These are phyloP conservation scores for Kryptolebias ocellatus DNA, from an alignment of 2,797 vertebrate genomes.

Conservation along the genomic window DNA sequence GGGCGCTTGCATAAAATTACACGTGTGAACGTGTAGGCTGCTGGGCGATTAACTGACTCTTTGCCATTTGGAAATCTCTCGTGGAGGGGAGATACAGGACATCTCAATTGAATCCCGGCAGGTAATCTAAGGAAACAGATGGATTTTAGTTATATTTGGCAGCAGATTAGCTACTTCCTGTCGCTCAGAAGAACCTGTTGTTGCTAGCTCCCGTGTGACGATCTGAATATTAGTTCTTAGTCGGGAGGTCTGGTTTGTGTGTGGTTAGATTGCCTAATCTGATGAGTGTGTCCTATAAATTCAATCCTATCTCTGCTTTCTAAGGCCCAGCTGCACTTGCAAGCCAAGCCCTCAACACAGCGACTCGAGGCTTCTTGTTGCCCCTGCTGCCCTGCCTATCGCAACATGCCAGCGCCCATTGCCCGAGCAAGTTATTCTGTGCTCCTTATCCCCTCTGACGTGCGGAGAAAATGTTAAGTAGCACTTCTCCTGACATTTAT, in stretches of 20 bases:
- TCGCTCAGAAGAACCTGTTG: slow-evolving; percentile 68
- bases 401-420: slow-evolving; percentile 50
- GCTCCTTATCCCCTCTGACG: slow-evolving; percentile 63
- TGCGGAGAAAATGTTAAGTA: slow-evolving; percentile 64
- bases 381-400: slow-evolving; percentile 50
- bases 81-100: slow-evolving; percentile 63
- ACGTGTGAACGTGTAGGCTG: slow-evolving; percentile 58
- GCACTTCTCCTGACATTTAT: slow-evolving; percentile 63
- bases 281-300: slow-evolving; percentile 56
- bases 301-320: slow-evolving; percentile 68
- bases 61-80: slow-evolving; percentile 69
- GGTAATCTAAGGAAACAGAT: slow-evolving; percentile 82
- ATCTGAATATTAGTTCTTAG: slow-evolving; percentile 75
- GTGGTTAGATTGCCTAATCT: slow-evolving; percentile 67
- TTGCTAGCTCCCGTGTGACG: slow-evolving; percentile 76
- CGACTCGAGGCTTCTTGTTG: slow-evolving; percentile 43
- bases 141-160: slow-evolving; percentile 83
- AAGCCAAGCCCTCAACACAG: slow-evolving; percentile 55
- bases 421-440: slow-evolving; percentile 69
- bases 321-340: slow-evolving; percentile 70
- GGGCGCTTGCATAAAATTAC: slow-evolving; percentile 41
- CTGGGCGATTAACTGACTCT: slow-evolving; percentile 65
- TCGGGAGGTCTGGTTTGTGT: slow-evolving; percentile 65
- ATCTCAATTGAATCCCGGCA: slow-evolving; percentile 78
- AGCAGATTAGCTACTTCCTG: slow-evolving; percentile 77